phyloP scores from a whole-genome alignment of 2,888 invertebrate genomes.

The Calameuta pallipes region DNA sequence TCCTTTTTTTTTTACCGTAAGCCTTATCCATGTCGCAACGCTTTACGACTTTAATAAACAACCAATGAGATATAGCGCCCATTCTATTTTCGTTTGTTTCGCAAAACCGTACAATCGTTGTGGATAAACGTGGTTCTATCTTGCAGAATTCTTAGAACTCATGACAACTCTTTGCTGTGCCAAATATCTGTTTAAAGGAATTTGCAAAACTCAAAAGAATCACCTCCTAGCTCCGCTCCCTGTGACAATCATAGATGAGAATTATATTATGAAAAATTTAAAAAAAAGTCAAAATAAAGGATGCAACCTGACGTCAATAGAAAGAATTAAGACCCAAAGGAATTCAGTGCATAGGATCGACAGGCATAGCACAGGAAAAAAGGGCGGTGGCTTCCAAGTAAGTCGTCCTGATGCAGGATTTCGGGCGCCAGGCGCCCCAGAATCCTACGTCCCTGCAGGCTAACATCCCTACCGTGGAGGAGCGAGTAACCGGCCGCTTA shows the following conservation, averaged over 20 bases:
- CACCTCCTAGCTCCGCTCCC: background rate
- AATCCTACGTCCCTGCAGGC: conserved; percentile 46
- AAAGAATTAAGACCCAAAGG: background rate
- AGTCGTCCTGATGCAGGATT: background rate
- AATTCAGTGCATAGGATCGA: background rate
- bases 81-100: conserved; percentile 5
- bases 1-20: background rate
- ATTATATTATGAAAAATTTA: background rate
- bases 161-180: background rate
- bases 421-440: background rate
- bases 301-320: background rate
- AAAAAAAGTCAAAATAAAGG: background rate
- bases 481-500: conserved; percentile 50
- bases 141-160: background rate
- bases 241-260: background rate
- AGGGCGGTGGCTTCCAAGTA: background rate
- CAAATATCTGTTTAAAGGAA: background rate
- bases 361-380: background rate
- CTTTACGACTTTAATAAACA: conserved; percentile 2
- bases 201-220: background rate
- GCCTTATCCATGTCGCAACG: background rate
- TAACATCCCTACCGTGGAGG: conserved; percentile 49
- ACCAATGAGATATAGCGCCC: conserved; percentile 1
- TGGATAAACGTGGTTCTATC: background rate
- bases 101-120: background rate